These are phyloP conservation scores for Hassar affinis DNA, from an alignment of 2,113 vertebrate species.

Conservation along the genomic window DNA sequence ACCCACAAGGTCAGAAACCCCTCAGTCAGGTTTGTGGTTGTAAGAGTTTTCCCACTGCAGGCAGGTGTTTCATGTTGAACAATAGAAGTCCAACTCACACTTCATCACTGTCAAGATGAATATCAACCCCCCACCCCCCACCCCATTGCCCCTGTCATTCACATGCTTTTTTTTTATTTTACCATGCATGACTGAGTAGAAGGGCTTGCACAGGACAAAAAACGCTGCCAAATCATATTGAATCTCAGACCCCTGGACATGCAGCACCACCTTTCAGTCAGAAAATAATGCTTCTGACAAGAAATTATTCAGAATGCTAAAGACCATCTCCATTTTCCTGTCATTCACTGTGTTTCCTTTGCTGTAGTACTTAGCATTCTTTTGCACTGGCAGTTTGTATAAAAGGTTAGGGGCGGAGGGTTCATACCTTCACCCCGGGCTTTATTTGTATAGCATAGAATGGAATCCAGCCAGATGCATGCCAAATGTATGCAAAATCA, in stretches of 20 bases:
- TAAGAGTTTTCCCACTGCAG: background rate
- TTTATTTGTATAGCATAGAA: background rate
- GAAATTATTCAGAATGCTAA: background rate
- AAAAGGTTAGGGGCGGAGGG: background rate
- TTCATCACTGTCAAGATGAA: conserved; percentile 7
- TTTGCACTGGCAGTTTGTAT: background rate
- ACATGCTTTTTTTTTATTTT: conserved; percentile 24
- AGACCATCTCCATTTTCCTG: background rate
- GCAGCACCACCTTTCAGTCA: background rate
- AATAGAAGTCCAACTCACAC: background rate
- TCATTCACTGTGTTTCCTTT: background rate
- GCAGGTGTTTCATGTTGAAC: background rate
- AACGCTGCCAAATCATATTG: background rate
- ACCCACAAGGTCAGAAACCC: background rate
- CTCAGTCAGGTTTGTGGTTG: background rate
- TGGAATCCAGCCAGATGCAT: background rate
- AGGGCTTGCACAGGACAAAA: background rate
- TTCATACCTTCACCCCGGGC: background rate
- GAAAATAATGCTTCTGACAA: background rate
- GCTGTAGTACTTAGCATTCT: background rate
- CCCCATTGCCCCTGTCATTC: background rate
- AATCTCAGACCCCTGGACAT: background rate
- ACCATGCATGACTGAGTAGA: conserved; percentile 70
- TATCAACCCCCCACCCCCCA: background rate
- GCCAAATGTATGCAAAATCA: background rate